A percentile compares a stretch with the other conserved stretches of the same genome.
phyloP scores from a whole-genome alignment of 2,797 vertebrate species.

The Hydrocynus forskahlii region DNA sequence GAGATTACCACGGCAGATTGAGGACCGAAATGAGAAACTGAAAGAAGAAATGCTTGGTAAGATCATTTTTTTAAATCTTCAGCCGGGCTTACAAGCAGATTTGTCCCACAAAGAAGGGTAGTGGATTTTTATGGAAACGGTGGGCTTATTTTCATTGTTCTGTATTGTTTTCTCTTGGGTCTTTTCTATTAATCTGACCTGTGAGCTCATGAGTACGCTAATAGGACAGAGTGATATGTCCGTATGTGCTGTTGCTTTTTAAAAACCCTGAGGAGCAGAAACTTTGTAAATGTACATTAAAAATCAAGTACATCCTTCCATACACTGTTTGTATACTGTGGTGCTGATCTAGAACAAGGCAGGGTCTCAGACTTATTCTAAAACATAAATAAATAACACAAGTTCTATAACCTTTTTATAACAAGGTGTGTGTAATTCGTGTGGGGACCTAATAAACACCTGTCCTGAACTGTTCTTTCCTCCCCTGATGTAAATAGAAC shows the following conservation, averaged over 20 bases:
- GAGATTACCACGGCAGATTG: conserved; percentile 77
- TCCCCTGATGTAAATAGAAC: background rate
- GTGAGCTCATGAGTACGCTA: conserved; percentile 20
- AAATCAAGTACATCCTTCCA: background rate
- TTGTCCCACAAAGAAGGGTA: background rate
- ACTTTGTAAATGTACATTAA: background rate
- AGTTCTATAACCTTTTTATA: too few relatives aligned
- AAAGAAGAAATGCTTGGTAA: conserved; percentile 96
- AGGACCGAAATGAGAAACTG: conserved; percentile 91
- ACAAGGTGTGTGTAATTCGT: background rate
- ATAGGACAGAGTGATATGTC: conserved; percentile 17
- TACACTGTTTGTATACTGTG: background rate
- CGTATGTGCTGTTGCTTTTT: conserved; percentile 1
- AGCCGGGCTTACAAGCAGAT: background rate
- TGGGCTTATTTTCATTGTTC: conserved; percentile 1
- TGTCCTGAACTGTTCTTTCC: background rate
- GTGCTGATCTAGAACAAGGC: too few relatives aligned
- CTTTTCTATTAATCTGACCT: conserved; percentile 28
- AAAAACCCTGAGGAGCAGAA: conserved; percentile 1
- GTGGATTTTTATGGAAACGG: background rate
- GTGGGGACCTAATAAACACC: background rate
- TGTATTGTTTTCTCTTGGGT: conserved; percentile 11
- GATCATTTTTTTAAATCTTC: conserved; percentile 28
- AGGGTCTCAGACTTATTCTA: too few relatives aligned
- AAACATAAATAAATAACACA: too few relatives aligned